These are phyloP conservation scores for Cataglyphis rosenhaueri DNA, from an alignment of 2,888 invertebrate species.

Conservation along the genomic window DNA sequence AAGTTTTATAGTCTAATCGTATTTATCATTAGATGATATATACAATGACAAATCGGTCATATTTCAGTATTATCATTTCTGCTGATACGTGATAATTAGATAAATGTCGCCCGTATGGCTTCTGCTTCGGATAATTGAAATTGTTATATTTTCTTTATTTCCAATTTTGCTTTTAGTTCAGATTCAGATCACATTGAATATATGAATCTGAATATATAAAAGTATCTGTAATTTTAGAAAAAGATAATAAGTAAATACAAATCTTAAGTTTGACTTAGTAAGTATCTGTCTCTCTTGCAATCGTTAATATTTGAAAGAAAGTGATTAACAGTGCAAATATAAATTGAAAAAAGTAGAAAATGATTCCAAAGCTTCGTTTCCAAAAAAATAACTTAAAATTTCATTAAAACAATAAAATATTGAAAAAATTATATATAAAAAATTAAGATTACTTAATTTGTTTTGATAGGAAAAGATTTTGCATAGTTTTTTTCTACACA, in stretches of 20 bases:
- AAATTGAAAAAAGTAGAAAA: conserved; percentile 16
- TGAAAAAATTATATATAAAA: not conserved
- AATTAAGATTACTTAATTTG: not conserved
- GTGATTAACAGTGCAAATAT: not conserved
- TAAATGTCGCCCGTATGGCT: not conserved
- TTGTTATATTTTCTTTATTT: conserved; percentile 6
- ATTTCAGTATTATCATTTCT: conserved; percentile 35
- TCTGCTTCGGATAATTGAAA: conserved; percentile 13
- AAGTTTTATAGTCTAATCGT: conserved; percentile 7
- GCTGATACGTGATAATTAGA: not conserved
- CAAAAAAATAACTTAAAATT: conserved; percentile 3
- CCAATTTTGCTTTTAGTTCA: conserved; percentile 25
- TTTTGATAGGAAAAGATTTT: not conserved
- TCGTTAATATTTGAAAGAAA: not conserved
- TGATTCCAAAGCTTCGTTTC: not conserved
- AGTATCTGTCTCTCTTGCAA: not conserved
- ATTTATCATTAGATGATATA: conserved; percentile 8
- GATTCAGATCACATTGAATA: not conserved
- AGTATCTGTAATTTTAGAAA: conserved; percentile 8
- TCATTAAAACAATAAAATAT: not conserved
- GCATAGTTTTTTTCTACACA: not conserved
- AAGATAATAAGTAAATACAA: conserved; percentile 7
- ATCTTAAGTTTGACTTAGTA: not conserved
- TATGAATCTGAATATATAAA: conserved; percentile 6
- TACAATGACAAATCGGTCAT: conserved; percentile 34